Evolutionary conservation across 2,888 invertebrate genomes (phyloP), one percentile per base, ranked within the genome.

Genomic region (Stegana nigrithorax): DNA sequence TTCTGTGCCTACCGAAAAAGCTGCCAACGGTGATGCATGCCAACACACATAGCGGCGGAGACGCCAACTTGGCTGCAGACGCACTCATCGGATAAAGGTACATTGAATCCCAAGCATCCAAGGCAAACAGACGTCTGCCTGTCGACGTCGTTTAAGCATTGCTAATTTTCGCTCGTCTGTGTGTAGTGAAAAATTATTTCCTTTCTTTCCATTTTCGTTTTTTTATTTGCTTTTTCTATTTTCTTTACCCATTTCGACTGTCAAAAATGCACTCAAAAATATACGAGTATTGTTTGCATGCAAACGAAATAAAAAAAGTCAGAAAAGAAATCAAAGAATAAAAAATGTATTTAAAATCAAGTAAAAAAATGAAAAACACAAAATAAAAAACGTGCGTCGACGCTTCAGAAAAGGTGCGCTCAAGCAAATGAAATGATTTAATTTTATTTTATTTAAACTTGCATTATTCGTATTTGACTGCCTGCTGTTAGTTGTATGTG

Each of bases 361-460:
- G n/a, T 36, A 51, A 51, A 17, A 14, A 51, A 14, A 51, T 7
- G 19, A 29, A 27, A 8, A 27, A 44, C 14, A 7, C 27, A 45
- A 55, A 60, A 56, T 60, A 59, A 50, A 51, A 50, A 25, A 39
- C 47, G 26, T 29, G 29, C 14, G 59, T 45, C 36, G 44, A 50
- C 50, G 39, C 63, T 67, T 65, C 60, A 72, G 72, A 76, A 76
- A 73, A 70, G 70, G 66, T 68, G 73, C 77, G 75, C 66, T 75
- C 73, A 72, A 75, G 79, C 80, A 73, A 72, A 73, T 67, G 62
- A 72, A 74, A 74, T 75, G 70, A 73, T 79, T 78, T 70, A 67
- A 70, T 69, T 70, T 67, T 50, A 27, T 32, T 39, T 10, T 61
- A 66, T 65, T 66, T 57, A n/a, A n/a, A n/a, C n/a, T n/a, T n/a